A percentile compares a stretch with the other conserved stretches of the same genome.
Conservation (phyloP, 2,113 vertebrate genomes). For the Lota lota region DNA sequence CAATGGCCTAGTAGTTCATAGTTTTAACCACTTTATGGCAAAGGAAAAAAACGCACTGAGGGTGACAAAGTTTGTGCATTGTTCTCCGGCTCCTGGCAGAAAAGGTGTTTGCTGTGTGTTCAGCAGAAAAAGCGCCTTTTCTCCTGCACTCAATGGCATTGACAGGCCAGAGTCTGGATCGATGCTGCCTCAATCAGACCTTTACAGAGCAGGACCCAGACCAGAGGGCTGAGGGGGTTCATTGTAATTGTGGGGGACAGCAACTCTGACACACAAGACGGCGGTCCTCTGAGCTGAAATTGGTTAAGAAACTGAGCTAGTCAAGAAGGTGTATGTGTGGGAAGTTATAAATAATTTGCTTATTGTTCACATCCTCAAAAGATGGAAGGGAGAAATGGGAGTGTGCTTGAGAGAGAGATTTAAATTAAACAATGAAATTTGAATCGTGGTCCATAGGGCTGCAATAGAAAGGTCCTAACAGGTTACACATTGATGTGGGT, state of each 20-base stretch:
- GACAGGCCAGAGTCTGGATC: conserved; percentile 52
- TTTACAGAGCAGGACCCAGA: conserved; percentile 42
- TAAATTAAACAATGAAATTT: too few species aligned
- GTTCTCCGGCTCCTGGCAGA: conserved; percentile 10
- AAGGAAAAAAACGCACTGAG: conserved; percentile 1
- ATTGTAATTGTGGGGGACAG: conserved; percentile 65
- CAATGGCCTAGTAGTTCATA: too few species aligned
- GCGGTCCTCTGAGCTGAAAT: background rate
- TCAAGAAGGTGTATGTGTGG: too few species aligned
- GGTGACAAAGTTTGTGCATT: conserved; percentile 17
- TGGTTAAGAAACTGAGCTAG: too few species aligned
- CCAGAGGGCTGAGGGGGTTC: conserved; percentile 47
- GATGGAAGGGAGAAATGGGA: too few species aligned
- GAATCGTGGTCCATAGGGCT: too few species aligned
- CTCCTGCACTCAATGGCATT: conserved; percentile 42
- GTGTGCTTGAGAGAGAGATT: too few species aligned
- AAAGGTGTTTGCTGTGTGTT: conserved; percentile 33
- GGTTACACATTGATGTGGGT: too few species aligned
- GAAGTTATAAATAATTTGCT: too few species aligned
- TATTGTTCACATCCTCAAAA: too few species aligned
- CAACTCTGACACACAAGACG: conserved; percentile 16
- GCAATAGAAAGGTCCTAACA: too few species aligned
- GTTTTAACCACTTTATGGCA: too few species aligned
- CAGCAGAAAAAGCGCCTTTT: conserved; percentile 49
- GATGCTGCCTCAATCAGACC: conserved; percentile 43